Conservation (phyloP, 2,888 invertebrate species). For the Mimachlamys varia region DNA sequence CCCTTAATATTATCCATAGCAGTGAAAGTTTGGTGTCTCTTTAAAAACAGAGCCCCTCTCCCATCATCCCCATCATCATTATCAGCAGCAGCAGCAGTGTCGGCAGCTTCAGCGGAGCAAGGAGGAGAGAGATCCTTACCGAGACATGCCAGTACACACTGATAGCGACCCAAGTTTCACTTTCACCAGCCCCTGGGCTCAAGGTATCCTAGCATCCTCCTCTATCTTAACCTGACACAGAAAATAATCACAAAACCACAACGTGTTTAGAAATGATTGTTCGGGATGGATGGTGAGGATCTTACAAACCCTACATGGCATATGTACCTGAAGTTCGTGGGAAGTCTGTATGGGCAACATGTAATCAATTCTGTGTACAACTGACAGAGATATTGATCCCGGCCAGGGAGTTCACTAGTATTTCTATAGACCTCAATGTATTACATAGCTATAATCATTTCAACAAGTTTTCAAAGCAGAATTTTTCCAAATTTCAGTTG, state of each 20-base stretch:
- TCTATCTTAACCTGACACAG: neutral
- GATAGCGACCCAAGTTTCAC: neutral
- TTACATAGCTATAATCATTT: neutral
- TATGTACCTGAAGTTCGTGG: neutral
- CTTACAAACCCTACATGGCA: neutral
- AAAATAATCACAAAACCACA: neutral
- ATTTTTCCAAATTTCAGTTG: neutral
- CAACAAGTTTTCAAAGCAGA: neutral
- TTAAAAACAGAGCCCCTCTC: slow-evolving; percentile 18
- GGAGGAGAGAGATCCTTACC: neutral
- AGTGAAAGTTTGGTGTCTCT: slow-evolving; percentile 31
- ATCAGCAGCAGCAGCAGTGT: neutral
- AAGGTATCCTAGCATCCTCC: neutral
- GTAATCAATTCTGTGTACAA: slow-evolving; percentile 17
- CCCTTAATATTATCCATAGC: neutral
- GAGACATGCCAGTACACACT: neutral
- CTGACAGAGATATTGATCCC: neutral
- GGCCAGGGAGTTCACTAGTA: neutral
- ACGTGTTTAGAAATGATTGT: neutral
- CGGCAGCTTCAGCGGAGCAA: neutral
- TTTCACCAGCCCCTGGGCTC: too few species aligned
- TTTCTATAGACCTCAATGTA: neutral
- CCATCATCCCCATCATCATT: neutral
- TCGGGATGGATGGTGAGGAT: too few species aligned
- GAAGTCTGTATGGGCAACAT: neutral